Conservation (phyloP, 2,113 vertebrate genomes). For the Australoheros scitulus region DNA sequence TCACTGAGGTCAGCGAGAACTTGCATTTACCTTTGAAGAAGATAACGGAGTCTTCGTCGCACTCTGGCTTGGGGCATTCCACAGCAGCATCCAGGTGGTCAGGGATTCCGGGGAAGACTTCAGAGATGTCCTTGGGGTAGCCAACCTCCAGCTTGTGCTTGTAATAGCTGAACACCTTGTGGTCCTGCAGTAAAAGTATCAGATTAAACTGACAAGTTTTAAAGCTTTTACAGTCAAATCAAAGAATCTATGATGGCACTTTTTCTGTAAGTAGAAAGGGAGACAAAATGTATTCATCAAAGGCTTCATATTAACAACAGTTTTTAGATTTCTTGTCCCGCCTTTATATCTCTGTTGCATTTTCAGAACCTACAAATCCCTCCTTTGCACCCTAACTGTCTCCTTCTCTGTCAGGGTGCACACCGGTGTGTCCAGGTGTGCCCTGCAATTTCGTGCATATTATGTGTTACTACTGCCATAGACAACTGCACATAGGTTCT, state of each 20-base stretch:
- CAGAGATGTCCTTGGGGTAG: constrained; percentile 59
- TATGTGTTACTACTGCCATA: no score
- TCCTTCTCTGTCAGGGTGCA: no score
- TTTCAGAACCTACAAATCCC: not conserved
- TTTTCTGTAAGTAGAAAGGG: not conserved
- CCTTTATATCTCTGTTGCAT: not conserved
- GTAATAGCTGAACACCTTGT: constrained; percentile 59
- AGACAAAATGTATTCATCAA: not conserved
- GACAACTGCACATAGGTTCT: no score
- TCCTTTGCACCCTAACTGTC: not conserved
- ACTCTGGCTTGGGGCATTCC: constrained; percentile 62
- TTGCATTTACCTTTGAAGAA: constrained; percentile 69
- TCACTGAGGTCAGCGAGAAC: not conserved
- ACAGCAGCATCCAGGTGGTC: constrained; percentile 66
- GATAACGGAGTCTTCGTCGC: constrained; percentile 59
- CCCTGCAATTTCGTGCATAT: no score
- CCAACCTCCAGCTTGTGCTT: constrained; percentile 51
- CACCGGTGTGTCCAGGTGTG: no score
- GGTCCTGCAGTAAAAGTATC: constrained; percentile 25
- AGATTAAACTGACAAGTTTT: not conserved
- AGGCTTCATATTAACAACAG: not conserved
- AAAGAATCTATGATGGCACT: not conserved
- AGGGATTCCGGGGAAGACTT: constrained; percentile 70
- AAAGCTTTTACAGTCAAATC: not conserved
- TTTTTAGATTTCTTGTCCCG: not conserved